Evolutionary conservation across 2,113 vertebrate genomes (phyloP).

Genomic region (Embiotoca jacksoni): DNA sequence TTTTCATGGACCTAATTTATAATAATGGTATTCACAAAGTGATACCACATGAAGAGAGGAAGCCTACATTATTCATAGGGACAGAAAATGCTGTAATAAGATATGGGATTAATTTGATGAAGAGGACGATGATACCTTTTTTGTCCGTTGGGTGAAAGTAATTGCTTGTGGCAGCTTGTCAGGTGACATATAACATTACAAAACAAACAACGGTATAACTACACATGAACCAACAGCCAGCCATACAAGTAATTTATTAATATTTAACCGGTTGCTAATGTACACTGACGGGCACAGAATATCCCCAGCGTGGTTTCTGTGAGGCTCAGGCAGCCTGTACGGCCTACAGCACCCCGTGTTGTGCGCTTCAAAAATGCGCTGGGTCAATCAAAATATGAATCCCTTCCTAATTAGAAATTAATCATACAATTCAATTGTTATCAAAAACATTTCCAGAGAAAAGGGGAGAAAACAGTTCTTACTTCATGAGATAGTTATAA

Average conservation of each 20-base stretch:
- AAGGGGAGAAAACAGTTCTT: background rate
- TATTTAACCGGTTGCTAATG: background rate
- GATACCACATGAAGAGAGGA: conserved; percentile 20
- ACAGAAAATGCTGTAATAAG: conserved; percentile 42
- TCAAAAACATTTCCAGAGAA: conserved; percentile 10
- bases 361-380: conserved; percentile 19
- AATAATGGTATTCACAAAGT: conserved; percentile 9
- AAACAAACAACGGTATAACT: conserved; percentile 24
- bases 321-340: background rate
- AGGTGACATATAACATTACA: conserved; percentile 16
- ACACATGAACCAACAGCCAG: background rate
- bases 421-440: background rate
- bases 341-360: conserved; percentile 7
- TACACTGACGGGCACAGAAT: background rate
- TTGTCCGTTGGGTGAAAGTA: conserved; percentile 37
- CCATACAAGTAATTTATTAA: conserved; percentile 15
- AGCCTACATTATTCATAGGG: conserved; percentile 61
- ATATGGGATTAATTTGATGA: conserved; percentile 55
- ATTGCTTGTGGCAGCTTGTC: conserved; percentile 35
- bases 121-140: conserved; percentile 29
- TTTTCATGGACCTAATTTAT: conserved; percentile 21
- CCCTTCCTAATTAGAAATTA: conserved; percentile 34
- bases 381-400: conserved; percentile 29
- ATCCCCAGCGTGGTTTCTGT: background rate
- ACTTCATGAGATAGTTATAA: background rate